These are phyloP conservation scores for Pitta sordida DNA, from an alignment of 2,113 vertebrate species.

Conservation along the genomic window DNA sequence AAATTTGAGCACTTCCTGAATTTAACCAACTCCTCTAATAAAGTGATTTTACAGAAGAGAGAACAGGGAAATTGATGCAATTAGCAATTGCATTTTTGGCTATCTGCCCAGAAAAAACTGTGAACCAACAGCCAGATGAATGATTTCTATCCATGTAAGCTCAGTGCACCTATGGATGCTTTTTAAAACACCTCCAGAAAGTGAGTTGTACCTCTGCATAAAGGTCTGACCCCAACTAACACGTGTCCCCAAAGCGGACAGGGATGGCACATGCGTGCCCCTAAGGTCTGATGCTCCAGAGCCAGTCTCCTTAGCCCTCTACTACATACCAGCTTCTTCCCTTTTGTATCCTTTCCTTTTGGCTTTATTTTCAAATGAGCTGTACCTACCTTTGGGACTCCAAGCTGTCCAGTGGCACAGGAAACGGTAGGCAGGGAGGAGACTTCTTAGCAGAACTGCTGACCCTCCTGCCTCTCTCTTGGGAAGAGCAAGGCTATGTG, in stretches of 20 bases:
- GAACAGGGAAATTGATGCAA: background rate
- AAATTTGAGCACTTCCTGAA: conserved; percentile 29
- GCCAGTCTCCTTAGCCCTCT: background rate
- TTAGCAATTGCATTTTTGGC: conserved; percentile 19
- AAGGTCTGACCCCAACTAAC: background rate
- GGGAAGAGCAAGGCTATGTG: background rate
- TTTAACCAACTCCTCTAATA: conserved; percentile 32
- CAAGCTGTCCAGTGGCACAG: background rate
- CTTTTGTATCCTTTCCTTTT: background rate
- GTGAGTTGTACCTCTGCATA: background rate
- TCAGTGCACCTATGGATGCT: background rate
- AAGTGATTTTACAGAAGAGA: conserved; percentile 35
- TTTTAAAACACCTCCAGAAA: background rate
- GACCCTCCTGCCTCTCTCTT: background rate
- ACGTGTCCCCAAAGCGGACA: background rate
- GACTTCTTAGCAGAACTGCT: background rate
- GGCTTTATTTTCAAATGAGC: background rate
- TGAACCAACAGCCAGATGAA: background rate
- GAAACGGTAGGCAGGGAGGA: background rate
- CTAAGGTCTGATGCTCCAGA: background rate
- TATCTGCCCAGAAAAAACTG: background rate
- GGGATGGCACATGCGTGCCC: background rate
- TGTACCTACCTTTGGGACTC: background rate
- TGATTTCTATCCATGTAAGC: background rate
- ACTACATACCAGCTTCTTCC: background rate